Conservation (phyloP, 1,140 invertebrate species). For the Cydia amplana region DNA sequence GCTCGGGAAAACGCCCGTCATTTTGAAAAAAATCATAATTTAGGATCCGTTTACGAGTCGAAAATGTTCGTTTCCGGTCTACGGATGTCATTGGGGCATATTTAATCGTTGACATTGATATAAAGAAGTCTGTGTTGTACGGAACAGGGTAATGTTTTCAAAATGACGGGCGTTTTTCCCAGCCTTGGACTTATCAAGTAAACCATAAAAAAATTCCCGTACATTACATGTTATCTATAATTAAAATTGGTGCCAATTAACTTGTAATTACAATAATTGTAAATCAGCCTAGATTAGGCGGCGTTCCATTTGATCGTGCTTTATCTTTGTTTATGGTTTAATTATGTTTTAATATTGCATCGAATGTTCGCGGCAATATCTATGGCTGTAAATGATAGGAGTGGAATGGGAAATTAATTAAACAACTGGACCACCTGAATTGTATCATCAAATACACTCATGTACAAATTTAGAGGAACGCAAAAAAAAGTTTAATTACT, state of each 20-base stretch:
- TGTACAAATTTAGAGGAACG: too few relatives aligned
- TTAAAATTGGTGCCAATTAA: constrained; percentile 73
- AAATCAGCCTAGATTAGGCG: constrained; percentile 71
- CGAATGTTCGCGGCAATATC: constrained; percentile 50
- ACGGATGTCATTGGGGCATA: too few relatives aligned
- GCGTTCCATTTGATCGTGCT: constrained; percentile 55
- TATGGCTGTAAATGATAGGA: constrained; percentile 50
- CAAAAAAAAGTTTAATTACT: too few relatives aligned
- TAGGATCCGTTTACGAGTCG: too few relatives aligned
- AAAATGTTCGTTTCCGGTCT: too few relatives aligned
- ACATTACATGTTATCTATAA: constrained; percentile 64
- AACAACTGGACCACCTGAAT: neutral
- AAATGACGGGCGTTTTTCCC: too few relatives aligned
- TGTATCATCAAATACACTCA: neutral
- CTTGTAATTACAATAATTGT: constrained; percentile 73
- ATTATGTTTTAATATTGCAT: constrained; percentile 68
- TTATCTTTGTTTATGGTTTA: constrained; percentile 75
- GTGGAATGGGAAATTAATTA: constrained; percentile 38
- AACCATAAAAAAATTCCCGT: constrained; percentile 6
- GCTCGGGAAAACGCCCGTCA: too few relatives aligned
- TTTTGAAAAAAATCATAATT: too few relatives aligned
- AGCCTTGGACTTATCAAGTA: too few relatives aligned
- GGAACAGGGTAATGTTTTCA: too few relatives aligned
- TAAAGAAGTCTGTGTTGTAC: too few relatives aligned
- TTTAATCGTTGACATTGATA: too few relatives aligned